These are phyloP conservation scores for Watsonalla binaria DNA, from an alignment of 2,888 invertebrate genomes.

Conservation along the genomic window DNA sequence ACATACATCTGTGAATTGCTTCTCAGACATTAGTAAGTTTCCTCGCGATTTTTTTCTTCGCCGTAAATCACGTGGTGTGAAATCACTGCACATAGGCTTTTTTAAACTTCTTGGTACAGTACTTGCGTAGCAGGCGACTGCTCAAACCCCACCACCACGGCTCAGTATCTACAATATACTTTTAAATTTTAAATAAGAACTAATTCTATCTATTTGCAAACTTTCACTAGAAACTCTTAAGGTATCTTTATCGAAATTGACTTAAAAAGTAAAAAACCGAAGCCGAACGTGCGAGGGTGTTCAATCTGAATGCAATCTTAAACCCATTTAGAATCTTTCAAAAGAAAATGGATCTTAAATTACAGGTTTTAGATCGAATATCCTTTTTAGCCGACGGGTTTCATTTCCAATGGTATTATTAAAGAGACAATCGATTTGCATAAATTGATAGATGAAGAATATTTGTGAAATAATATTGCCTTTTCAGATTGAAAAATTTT, in stretches of 20 bases:
- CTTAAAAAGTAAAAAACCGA: slow-evolving; percentile 29
- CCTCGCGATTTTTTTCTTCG: no score
- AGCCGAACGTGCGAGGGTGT: slow-evolving; percentile 9
- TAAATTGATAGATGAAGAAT: not conserved
- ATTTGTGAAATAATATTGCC: no score
- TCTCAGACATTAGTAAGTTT: no score
- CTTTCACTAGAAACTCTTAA: slow-evolving; percentile 31
- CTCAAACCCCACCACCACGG: no score
- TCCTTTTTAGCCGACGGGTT: not conserved
- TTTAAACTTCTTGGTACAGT: no score
- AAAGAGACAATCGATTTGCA: not conserved
- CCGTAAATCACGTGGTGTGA: no score
- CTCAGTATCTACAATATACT: not conserved
- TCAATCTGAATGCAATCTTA: not conserved
- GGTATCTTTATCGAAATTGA: slow-evolving; percentile 35
- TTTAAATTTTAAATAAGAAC: not conserved
- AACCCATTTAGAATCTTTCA: not conserved
- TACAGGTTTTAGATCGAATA: not conserved
- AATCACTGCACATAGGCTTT: no score
- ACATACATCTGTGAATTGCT: no score
- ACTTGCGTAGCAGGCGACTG: no score
- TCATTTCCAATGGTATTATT: not conserved
- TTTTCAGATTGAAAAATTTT: no score
- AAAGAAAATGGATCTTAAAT: not conserved
- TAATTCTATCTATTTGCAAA: slow-evolving; percentile 6